These are phyloP conservation scores for Mobula hypostoma DNA, from an alignment of 2,113 vertebrate species.

Conservation along the genomic window DNA sequence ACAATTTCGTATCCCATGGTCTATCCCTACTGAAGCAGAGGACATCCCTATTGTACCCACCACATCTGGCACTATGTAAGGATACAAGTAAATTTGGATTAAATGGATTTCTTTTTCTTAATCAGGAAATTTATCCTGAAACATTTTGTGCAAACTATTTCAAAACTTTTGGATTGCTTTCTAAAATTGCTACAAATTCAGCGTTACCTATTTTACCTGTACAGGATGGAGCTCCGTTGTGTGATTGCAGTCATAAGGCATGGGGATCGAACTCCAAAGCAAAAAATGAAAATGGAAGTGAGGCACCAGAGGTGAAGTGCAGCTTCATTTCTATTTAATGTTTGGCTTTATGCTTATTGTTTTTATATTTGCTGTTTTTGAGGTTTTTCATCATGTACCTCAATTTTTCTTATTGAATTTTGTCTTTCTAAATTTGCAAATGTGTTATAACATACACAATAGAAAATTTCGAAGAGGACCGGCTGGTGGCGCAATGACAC, in stretches of 20 bases:
- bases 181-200: no score
- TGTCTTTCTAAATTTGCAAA: background rate
- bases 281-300: slow-evolving; percentile 80
- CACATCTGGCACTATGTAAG: slow-evolving; percentile 81
- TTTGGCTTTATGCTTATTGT: background rate
- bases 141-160: no score
- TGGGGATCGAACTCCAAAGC: slow-evolving; percentile 70
- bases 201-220: slow-evolving; percentile 28
- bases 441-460: background rate
- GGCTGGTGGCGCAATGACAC: no score
- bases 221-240: slow-evolving; percentile 81
- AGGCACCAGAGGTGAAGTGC: slow-evolving; percentile 64
- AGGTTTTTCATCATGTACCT: background rate
- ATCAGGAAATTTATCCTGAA: background rate
- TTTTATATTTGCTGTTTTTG: slow-evolving; percentile 27
- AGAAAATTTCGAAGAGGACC: background rate
- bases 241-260: slow-evolving; percentile 74
- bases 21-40: slow-evolving; percentile 80
- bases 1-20: slow-evolving; percentile 84
- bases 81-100: background rate
- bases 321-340: background rate
- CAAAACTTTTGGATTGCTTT: no score
- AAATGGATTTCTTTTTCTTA: background rate
- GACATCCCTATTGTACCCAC: slow-evolving; percentile 87
- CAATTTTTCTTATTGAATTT: background rate